A percentile compares a stretch with the other conserved stretches of the same genome.
Conservation (phyloP, 2,888 invertebrate genomes). For the Ichneumoninae sp. region DNA sequence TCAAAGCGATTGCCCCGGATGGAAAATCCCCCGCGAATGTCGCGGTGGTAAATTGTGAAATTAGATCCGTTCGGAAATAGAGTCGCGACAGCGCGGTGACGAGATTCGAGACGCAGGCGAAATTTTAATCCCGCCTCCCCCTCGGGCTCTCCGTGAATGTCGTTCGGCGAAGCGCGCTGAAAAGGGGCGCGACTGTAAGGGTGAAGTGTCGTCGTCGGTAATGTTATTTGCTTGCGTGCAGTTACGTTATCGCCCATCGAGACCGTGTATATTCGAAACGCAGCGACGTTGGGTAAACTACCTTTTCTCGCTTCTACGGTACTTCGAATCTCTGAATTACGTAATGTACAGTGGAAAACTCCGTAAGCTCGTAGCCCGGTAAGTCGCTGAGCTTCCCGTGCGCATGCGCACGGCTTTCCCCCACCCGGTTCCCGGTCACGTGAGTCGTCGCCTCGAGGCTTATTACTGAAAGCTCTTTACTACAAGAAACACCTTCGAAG, state of each 20-base stretch:
- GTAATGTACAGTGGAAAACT: neutral
- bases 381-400: too few relatives aligned
- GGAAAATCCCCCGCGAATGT: neutral
- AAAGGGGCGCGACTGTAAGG: neutral
- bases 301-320: conserved; percentile 2
- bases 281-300: conserved; percentile 37
- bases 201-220: conserved; percentile 28
- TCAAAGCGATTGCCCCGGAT: neutral
- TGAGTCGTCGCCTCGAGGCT: too few relatives aligned
- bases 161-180: neutral
- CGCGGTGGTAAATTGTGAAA: neutral
- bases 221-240: conserved; percentile 52
- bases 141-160: neutral
- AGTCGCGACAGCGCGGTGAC: neutral
- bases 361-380: too few relatives aligned
- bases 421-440: too few relatives aligned
- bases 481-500: too few relatives aligned
- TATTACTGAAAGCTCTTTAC: too few relatives aligned
- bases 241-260: conserved; percentile 54
- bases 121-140: conserved; percentile 28
- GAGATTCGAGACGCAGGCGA: conserved; percentile 30
- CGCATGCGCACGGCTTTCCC: too few relatives aligned
- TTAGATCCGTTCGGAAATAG: conserved; percentile 6
- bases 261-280: conserved; percentile 16
- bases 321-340: neutral